phyloP scores from a whole-genome alignment of 2,888 invertebrate species.

The Cantharis rustica region DNA sequence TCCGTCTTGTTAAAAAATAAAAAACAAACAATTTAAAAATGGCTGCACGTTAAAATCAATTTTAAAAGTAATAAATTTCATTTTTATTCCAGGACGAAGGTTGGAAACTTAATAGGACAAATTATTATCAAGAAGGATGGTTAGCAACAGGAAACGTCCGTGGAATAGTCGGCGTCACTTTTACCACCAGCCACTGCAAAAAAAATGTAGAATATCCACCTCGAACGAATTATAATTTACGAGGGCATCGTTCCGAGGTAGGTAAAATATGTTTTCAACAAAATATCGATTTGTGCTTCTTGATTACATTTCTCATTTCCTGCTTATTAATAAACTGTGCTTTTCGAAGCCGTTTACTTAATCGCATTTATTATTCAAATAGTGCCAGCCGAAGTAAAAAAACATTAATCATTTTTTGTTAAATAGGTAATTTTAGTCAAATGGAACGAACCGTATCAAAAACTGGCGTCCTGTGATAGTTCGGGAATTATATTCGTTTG shows the following conservation, averaged over 20 bases:
- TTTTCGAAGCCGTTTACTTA: not conserved
- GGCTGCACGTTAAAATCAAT: not conserved
- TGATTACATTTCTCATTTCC: not conserved
- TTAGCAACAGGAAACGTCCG: constrained; percentile 92
- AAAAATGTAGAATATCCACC: constrained; percentile 85
- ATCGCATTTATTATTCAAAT: not conserved
- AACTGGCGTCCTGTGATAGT: constrained; percentile 96
- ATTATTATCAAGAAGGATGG: constrained; percentile 98
- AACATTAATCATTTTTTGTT: constrained; percentile 1
- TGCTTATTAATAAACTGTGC: not conserved
- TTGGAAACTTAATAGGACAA: constrained; percentile 93
- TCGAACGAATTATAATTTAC: constrained; percentile 94
- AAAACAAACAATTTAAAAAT: not conserved
- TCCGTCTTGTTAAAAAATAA: not conserved
- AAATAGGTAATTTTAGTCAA: constrained; percentile 88
- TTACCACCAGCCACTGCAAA: constrained; percentile 91
- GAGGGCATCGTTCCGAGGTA: constrained; percentile 96
- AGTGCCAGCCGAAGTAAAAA: not conserved
- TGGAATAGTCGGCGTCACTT: constrained; percentile 94
- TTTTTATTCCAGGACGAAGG: constrained; percentile 80
- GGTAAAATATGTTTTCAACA: constrained; percentile 45
- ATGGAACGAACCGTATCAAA: constrained; percentile 99
- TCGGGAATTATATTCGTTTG: constrained; percentile 98
- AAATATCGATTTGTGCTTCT: not conserved
- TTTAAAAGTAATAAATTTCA: not conserved